A percentile compares a stretch with the other conserved stretches of the same genome.
Conservation (phyloP, 2,888 invertebrate species). For the Agriopis leucophaearia region DNA sequence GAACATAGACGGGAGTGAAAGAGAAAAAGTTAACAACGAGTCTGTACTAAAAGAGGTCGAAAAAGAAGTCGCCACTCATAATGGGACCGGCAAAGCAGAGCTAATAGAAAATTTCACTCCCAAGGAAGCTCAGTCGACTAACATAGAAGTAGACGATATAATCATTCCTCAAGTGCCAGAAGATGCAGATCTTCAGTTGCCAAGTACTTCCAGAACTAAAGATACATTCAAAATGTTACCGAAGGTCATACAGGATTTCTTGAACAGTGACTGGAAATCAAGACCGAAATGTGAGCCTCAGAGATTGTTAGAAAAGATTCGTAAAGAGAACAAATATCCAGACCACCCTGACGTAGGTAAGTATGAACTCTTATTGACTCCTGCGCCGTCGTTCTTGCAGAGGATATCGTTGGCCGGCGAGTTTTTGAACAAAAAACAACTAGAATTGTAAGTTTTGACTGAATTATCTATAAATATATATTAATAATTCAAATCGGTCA, state of each 20-base stretch:
- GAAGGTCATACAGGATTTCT: conserved; percentile 85
- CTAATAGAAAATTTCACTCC: conserved; percentile 40
- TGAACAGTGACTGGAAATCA: conserved; percentile 80
- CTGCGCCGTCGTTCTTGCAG: conserved; percentile 92
- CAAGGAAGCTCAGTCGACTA: conserved; percentile 34
- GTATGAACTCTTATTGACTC: conserved; percentile 91
- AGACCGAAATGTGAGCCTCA: conserved; percentile 90
- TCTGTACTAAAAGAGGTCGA: conserved; percentile 67
- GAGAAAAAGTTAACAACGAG: conserved; percentile 72
- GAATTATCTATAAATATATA: conserved; percentile 7
- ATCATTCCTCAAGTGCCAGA: conserved; percentile 62
- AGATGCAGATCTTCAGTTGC: conserved; percentile 62
- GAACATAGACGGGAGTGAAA: conserved; percentile 78
- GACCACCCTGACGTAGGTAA: conserved; percentile 87
- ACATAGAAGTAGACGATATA: conserved; percentile 77
- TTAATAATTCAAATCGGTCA: no score
- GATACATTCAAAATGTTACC: conserved; percentile 80
- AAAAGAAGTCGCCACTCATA: conserved; percentile 69
- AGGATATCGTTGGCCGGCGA: conserved; percentile 93
- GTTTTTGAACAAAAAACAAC: conserved; percentile 85
- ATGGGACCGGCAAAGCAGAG: conserved; percentile 55
- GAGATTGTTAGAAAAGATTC: conserved; percentile 89
- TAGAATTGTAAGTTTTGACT: conserved; percentile 62
- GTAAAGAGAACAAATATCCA: conserved; percentile 86
- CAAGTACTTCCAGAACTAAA: conserved; percentile 71